Evolutionary conservation across 2,113 vertebrate species (phyloP).

Genomic region (Craseonycteris thonglongyai): DNA sequence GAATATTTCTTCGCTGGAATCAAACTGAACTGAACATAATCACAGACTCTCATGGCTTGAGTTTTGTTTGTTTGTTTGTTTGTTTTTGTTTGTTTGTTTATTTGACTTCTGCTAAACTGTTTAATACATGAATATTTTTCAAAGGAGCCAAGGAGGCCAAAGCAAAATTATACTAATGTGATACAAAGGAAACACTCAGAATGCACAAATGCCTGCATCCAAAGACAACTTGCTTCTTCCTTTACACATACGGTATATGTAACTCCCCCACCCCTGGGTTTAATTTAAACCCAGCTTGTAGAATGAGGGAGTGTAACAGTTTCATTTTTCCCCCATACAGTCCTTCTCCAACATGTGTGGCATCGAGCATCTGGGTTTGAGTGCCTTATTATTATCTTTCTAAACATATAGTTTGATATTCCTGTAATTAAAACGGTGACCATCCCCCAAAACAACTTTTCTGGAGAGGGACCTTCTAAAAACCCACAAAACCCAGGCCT

Average conservation of each 20-base stretch:
- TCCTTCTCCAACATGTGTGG: constrained; percentile 25
- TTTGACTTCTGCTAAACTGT: background rate
- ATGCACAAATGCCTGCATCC: background rate
- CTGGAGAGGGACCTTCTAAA: constrained; percentile 28
- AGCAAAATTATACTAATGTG: background rate
- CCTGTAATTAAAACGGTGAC: constrained; percentile 60
- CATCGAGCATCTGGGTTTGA: constrained; percentile 31
- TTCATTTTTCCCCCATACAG: background rate
- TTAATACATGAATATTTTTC: background rate
- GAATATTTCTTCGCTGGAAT: background rate
- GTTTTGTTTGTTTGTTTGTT: background rate
- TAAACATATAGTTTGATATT: constrained; percentile 58
- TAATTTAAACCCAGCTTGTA: constrained; percentile 25
- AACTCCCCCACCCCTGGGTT: background rate
- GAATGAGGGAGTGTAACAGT: background rate
- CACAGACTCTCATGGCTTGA: background rate
- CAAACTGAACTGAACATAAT: background rate
- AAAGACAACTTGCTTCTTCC: background rate
- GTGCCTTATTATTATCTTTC: constrained; percentile 45
- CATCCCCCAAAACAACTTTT: constrained; percentile 58
- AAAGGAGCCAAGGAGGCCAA: background rate
- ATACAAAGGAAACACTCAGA: background rate
- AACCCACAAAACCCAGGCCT: constrained; percentile 55
- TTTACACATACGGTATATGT: background rate
- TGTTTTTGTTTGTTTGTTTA: background rate